Percentiles rank a stretch among this genome's conserved stretches.
Conservation (phyloP, 2,797 vertebrate genomes). For the Nannoperca australis region DNA sequence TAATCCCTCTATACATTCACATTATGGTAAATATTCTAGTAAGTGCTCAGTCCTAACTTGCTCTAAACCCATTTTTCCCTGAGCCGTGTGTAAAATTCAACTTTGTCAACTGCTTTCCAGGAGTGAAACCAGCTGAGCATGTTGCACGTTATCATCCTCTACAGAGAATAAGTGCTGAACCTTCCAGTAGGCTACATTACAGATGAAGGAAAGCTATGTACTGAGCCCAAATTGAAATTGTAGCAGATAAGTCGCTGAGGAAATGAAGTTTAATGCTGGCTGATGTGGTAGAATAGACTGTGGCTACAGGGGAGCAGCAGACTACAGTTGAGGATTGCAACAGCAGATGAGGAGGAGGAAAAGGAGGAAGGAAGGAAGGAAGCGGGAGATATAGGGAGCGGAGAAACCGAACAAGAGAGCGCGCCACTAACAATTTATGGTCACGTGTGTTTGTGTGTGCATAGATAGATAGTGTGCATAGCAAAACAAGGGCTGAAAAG, state of each 20-base stretch:
- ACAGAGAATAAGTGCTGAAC: slow-evolving; percentile 61
- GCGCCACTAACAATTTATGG: slow-evolving; percentile 41
- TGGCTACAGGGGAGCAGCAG: slow-evolving; percentile 43
- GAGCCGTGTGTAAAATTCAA: slow-evolving; percentile 32
- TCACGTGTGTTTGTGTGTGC: slow-evolving; percentile 38
- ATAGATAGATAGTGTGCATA: slow-evolving; percentile 13
- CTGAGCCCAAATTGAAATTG: slow-evolving; percentile 81
- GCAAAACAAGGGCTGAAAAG: slow-evolving; percentile 13
- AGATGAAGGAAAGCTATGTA: slow-evolving; percentile 65
- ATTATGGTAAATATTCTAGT: slow-evolving; percentile 21
- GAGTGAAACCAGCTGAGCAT: slow-evolving; percentile 38
- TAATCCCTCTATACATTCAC: slow-evolving; percentile 15
- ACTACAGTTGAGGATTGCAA: slow-evolving; percentile 43
- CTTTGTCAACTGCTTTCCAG: slow-evolving; percentile 28
- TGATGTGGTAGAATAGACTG: slow-evolving; percentile 68
- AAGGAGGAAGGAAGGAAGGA: neutral
- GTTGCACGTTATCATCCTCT: slow-evolving; percentile 60
- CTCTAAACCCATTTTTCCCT: slow-evolving; percentile 28
- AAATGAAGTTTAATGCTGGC: slow-evolving; percentile 79
- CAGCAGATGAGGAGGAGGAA: slow-evolving; percentile 41
- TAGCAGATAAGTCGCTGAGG: slow-evolving; percentile 75
- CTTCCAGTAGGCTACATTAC: slow-evolving; percentile 57
- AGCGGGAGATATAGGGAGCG: slow-evolving; percentile 15
- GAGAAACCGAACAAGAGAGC: slow-evolving; percentile 19
- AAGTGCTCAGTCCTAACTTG: slow-evolving; percentile 21